A percentile compares a stretch with the other conserved stretches of the same genome.
phyloP scores from a whole-genome alignment of 2,888 invertebrate species.

The Chrysodeixis includens region DNA sequence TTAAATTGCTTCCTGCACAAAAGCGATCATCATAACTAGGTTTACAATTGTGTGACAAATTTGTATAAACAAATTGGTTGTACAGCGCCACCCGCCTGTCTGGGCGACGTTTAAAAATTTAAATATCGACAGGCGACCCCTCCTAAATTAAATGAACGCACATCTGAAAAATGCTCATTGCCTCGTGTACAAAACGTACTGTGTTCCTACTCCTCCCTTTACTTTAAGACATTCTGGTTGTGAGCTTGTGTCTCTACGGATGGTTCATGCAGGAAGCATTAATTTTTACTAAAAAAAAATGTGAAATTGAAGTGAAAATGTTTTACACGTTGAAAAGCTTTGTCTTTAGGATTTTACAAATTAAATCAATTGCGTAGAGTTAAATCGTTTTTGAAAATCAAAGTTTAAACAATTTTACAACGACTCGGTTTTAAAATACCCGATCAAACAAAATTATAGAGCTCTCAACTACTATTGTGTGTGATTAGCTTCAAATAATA shows the following conservation, averaged over 20 bases:
- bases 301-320: neutral
- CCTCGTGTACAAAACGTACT: slow-evolving; percentile 60
- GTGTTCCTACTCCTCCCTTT: slow-evolving; percentile 48
- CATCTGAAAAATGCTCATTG: slow-evolving; percentile 75
- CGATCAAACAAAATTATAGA: neutral
- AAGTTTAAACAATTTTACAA: too few species aligned
- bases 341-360: too few species aligned
- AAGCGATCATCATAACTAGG: slow-evolving; percentile 47
- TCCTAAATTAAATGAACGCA: slow-evolving; percentile 80
- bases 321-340: neutral
- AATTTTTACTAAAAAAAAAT: slow-evolving; percentile 6
- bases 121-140: slow-evolving; percentile 84
- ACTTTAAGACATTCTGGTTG: slow-evolving; percentile 63
- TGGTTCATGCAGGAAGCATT: slow-evolving; percentile 59
- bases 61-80: slow-evolving; percentile 82
- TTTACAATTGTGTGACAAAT: slow-evolving; percentile 72
- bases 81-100: slow-evolving; percentile 68
- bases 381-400: too few species aligned
- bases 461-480: neutral
- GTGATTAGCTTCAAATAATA: neutral
- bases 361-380: too few species aligned
- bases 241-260: slow-evolving; percentile 46
- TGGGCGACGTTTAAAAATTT: slow-evolving; percentile 85
- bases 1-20: slow-evolving; percentile 12
- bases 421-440: neutral